A percentile compares a stretch with the other conserved stretches of the same genome.
Conservation (phyloP, 2,888 invertebrate genomes). For the Nephrotoma flavescens region DNA sequence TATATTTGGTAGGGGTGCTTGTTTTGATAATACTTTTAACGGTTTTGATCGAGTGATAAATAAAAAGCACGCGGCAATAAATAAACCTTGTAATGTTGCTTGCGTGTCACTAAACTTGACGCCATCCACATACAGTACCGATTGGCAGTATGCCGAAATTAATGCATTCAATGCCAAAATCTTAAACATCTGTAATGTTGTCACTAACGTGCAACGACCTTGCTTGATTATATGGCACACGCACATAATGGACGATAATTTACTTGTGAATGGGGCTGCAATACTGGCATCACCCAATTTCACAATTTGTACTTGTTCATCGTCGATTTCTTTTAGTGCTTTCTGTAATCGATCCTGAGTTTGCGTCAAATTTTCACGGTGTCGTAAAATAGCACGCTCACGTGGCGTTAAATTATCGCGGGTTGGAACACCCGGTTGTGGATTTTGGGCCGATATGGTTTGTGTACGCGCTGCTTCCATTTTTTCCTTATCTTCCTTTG, state of each 20-base stretch:
- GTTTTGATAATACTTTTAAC: conserved; percentile 77
- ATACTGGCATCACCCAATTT: conserved; percentile 97
- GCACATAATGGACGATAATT: conserved; percentile 87
- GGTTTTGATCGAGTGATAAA: conserved; percentile 99
- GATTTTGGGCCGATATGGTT: not conserved
- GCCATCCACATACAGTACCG: conserved; percentile 93
- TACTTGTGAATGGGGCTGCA: conserved; percentile 97
- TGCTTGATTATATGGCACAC: conserved; percentile 99
- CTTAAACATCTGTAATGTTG: conserved; percentile 99
- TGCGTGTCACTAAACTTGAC: conserved; percentile 96
- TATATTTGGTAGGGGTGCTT: conserved; percentile 93
- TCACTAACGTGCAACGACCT: conserved; percentile 96
- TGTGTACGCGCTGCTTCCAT: not conserved
- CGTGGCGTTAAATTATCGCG: conserved; percentile 21
- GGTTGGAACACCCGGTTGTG: conserved; percentile 10
- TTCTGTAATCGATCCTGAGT: conserved; percentile 25
- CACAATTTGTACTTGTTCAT: conserved; percentile 77
- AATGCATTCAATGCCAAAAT: conserved; percentile 96
- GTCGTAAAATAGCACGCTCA: conserved; percentile 23
- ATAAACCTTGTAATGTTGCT: conserved; percentile 90
- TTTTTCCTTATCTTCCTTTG: conserved; percentile 16
- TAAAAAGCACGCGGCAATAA: conserved; percentile 92
- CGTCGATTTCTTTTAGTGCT: conserved; percentile 73
- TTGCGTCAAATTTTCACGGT: conserved; percentile 24
- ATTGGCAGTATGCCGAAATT: conserved; percentile 95